Base-by-base conservation (phyloP, 2,888 invertebrate species). In the Bugulina stolonifera region DNA sequence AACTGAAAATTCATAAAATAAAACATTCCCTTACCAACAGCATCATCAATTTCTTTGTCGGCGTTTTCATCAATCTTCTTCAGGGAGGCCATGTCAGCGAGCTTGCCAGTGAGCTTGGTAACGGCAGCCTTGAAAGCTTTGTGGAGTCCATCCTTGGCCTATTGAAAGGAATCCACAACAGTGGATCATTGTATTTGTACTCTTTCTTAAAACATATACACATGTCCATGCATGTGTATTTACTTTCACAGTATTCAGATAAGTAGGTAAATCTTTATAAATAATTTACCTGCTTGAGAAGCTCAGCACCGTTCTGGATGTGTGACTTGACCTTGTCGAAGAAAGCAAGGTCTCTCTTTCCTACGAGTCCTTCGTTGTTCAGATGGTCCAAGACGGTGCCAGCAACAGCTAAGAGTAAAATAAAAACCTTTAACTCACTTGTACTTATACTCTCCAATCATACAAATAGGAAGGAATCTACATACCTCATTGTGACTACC, bases 341-440 rank as follows among this genome's bases (percentile, higher is more conserved):
- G 43, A 43, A 43, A 43, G 43, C 5, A 18, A 5, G 3, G 2
- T 22, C 64, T 64, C 64, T 64, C 34, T 64, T 64, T 27, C 64
- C 64, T 23, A 32, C 18, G 32, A 64, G 64, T 29, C 64, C 64
- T 27, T 64, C 64, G 2, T 27, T 64, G 64, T 64, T 64, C 5
- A 64, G 18, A 27, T 64, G 64, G 10, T 64, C 64, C 27, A 64
- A n/a, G 32, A 64, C 64, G 32, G 64, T 64, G 25, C 64, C 64
- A 64, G 32, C 29, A 5, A 64, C 64, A 64, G 64, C 64, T 64
- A 32, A 25, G n/a, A n/a, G n/a, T 25, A 64, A 34, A 64, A 64
- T 64, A 32, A 64, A 43, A n/a, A n/a, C n/a, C n/a, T n/a, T n/a
- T n/a, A n/a, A n/a, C n/a, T n/a, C n/a, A n/a, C n/a, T n/a, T n/a